Evolutionary conservation across 2,797 vertebrate species (phyloP).

Genomic region (Cyclura pinguis): DNA sequence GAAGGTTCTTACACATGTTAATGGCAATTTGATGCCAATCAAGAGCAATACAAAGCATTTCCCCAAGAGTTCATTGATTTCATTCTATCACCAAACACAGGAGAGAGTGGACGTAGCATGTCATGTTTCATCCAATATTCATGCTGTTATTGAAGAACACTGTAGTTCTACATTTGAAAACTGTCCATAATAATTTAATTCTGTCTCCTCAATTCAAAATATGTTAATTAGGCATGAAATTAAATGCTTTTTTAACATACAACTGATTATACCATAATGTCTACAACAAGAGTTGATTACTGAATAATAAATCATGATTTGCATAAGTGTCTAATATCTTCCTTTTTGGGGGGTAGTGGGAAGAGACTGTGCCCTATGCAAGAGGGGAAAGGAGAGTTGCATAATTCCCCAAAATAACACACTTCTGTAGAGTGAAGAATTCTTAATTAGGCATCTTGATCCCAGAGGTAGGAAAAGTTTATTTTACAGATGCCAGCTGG

Average conservation of each 20-base stretch:
- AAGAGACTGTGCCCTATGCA: conserved; percentile 20
- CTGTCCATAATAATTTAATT: conserved; percentile 81
- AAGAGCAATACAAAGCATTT: conserved; percentile 31
- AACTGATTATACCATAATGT: conserved; percentile 76
- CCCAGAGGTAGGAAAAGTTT: neutral
- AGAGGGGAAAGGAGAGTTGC: neutral
- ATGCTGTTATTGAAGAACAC: conserved; percentile 72
- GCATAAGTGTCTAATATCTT: conserved; percentile 72
- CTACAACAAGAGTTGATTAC: conserved; percentile 76
- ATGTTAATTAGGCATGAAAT: conserved; percentile 79
- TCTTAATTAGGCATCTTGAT: neutral
- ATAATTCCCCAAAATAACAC: neutral
- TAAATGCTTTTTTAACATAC: conserved; percentile 76
- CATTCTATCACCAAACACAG: conserved; percentile 47
- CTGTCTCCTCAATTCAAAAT: conserved; percentile 72
- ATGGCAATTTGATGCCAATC: conserved; percentile 62
- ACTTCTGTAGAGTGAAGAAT: neutral
- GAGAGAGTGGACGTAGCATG: conserved; percentile 61
- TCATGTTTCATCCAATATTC: conserved; percentile 71
- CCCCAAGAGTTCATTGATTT: conserved; percentile 57
- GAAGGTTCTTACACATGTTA: conserved; percentile 42
- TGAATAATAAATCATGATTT: conserved; percentile 74
- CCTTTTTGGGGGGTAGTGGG: conserved; percentile 12
- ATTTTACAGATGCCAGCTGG: too few relatives aligned
- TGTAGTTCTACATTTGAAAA: conserved; percentile 76